Evolutionary conservation across 2,113 vertebrate genomes (phyloP), one percentile per base, ranked within the genome.

Genomic region (Gymnogyps californianus): DNA sequence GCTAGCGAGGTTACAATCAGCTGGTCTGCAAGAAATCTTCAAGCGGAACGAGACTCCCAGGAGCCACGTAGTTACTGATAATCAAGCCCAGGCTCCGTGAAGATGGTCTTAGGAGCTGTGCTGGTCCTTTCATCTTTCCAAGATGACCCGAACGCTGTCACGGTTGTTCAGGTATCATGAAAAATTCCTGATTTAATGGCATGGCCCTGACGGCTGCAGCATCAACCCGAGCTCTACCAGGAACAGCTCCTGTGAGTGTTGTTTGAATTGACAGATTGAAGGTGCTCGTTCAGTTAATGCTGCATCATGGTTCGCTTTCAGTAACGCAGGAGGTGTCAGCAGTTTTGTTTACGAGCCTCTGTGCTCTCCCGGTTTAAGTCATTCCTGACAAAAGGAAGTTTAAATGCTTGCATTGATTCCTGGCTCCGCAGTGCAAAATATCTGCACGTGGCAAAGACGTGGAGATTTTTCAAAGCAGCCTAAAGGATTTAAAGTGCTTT

Each of bases 401-500:
- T 93, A 95, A 96, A 94, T 36, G 66, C 71, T 94, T 20, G 29
- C 95, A 95, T 85, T 93, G 91, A 97, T 95, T 96, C 93, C 93
- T 80, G 78, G 94, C 87, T 91, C 87, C 0, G 7, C 58, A 4
- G 44, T 24, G 70, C 91, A 93, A 95, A 96, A 96, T 79, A 95
- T 62, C 96, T 9, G 6, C 89, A 87, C 78, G 85, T 92, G 92
- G 77, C 75, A 90, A 79, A 79, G 78, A 58, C 13, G 3, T 13
- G 40, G 93, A 91, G 89, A 74, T 94, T 96, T 96, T 90, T 97
- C 95, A 96, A 94, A 97, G 95, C 70, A 74, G 87, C 71, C 89
- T 93, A 77, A 85, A 96, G 94, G 79, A 90, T 95, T 96, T 96
- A 96, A 96, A 86, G 75, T 86, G 89, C 89, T 95, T 97, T 90